A percentile compares a stretch with the other conserved stretches of the same genome.
Conservation (phyloP, 2,888 invertebrate species). For the Hyles lineata region DNA sequence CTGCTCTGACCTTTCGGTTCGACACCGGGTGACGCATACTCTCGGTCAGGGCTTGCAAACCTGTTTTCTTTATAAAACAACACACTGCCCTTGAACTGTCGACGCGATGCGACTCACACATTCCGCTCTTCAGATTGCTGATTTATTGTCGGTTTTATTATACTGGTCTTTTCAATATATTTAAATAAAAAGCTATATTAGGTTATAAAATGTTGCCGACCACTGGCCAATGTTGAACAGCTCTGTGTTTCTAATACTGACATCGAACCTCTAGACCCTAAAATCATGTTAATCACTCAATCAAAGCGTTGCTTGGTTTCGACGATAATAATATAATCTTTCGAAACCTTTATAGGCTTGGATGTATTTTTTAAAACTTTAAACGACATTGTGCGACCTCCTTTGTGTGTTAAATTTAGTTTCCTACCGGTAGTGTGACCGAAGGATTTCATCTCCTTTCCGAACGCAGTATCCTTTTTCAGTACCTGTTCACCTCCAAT, state of each 20-base stretch:
- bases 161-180: not conserved
- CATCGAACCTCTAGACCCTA: too few species aligned
- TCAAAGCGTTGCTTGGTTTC: too few species aligned
- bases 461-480: conserved; percentile 15
- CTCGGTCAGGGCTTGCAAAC: conserved; percentile 27
- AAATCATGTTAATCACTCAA: too few species aligned
- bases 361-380: too few species aligned
- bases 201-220: not conserved
- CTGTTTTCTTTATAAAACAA: conserved; percentile 23
- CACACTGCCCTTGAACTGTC: conserved; percentile 27
- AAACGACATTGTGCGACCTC: too few species aligned
- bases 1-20: conserved; percentile 14
- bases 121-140: conserved; percentile 8
- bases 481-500: conserved; percentile 8
- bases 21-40: conserved; percentile 23
- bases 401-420: not conserved
- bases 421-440: not conserved
- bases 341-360: too few species aligned
- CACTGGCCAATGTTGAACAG: not conserved
- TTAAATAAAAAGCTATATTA: not conserved
- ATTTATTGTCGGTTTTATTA: not conserved
- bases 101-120: conserved; percentile 14
- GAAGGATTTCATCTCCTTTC: conserved; percentile 8
- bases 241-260: too few species aligned
- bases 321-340: not conserved